Conservation (phyloP, 2,797 vertebrate species). For the Rhynchonycteris naso region DNA sequence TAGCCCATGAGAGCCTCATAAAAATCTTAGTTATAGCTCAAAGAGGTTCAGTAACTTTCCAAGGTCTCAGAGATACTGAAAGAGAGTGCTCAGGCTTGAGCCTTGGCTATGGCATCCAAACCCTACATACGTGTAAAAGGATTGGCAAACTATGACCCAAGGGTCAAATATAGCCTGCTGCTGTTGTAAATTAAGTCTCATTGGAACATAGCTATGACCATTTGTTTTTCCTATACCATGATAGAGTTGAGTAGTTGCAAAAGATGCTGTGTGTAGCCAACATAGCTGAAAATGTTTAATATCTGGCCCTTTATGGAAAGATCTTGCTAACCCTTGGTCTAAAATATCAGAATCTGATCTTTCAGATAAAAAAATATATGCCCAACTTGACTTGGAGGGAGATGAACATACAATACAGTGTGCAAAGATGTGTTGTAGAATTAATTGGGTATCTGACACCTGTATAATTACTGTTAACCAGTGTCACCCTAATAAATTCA, state of each 20-base stretch:
- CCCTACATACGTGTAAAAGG: not conserved
- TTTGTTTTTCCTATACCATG: not conserved
- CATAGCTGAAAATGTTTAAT: not conserved
- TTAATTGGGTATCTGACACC: no score
- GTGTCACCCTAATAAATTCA: no score
- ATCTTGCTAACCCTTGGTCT: not conserved
- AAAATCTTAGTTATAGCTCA: not conserved
- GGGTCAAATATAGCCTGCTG: not conserved
- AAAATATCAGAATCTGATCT: not conserved
- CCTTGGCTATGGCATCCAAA: not conserved
- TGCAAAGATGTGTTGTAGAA: no score
- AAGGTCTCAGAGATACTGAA: not conserved
- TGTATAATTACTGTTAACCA: no score
- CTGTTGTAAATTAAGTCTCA: not conserved
- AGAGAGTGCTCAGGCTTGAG: not conserved
- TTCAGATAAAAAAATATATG: not conserved
- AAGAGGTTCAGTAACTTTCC: not conserved
- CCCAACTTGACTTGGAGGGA: no score
- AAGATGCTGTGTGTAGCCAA: not conserved
- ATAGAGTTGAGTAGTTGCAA: not conserved
- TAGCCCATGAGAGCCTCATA: not conserved
- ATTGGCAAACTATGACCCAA: not conserved
- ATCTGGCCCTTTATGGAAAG: not conserved
- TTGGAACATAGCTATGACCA: not conserved
- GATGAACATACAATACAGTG: no score